A percentile compares a stretch with the other conserved stretches of the same genome.
These are phyloP conservation scores for Myoxocephalus aenaeus DNA, from an alignment of 2,797 vertebrate genomes.

Conservation along the genomic window DNA sequence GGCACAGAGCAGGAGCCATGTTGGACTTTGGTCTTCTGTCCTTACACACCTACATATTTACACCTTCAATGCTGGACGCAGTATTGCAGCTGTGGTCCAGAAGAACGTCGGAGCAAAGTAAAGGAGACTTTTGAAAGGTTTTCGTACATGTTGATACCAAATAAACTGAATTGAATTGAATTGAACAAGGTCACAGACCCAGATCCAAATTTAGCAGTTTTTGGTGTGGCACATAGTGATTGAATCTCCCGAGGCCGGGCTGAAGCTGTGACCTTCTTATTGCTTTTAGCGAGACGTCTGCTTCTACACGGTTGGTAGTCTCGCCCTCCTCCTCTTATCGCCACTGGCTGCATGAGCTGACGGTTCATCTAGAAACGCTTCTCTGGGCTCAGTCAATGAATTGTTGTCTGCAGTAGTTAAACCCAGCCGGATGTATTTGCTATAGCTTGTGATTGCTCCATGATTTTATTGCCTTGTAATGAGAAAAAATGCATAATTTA, in stretches of 20 bases:
- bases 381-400: neutral
- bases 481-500: neutral
- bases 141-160: neutral
- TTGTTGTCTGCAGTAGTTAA: neutral
- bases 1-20: neutral
- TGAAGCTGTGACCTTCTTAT: neutral
- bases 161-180: no score
- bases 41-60: slow-evolving; percentile 7
- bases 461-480: neutral
- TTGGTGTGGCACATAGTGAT: neutral
- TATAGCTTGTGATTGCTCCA: no score
- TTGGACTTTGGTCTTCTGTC: neutral
- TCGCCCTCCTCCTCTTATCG: neutral
- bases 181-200: neutral
- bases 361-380: neutral
- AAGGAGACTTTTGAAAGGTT: neutral
- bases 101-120: neutral
- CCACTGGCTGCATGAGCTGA: neutral
- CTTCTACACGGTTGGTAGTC: neutral
- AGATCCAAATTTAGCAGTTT: neutral
- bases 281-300: slow-evolving; percentile 3
- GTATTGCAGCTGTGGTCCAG: neutral
- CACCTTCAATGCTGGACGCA: neutral
- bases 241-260: neutral
- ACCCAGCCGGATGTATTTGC: neutral